These are phyloP conservation scores for Drosophila tani DNA, from an alignment of 1,140 invertebrate species.

Conservation along the genomic window DNA sequence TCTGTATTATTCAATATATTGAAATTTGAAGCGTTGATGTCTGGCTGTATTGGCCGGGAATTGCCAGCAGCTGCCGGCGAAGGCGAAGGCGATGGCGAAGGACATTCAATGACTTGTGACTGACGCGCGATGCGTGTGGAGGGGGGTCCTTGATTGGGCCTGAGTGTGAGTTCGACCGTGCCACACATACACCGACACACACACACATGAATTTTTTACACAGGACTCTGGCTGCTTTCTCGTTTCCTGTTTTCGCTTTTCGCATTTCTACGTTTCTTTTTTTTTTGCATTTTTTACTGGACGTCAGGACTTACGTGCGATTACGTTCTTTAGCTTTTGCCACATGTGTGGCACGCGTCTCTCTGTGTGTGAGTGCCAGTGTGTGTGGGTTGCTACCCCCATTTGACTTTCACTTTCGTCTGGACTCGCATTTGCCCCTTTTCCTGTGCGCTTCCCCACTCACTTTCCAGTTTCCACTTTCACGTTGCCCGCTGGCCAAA, in stretches of 20 bases:
- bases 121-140: conserved; percentile 33
- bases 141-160: conserved; percentile 19
- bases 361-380: conserved; percentile 9
- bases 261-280: conserved; percentile 20
- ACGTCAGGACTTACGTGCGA: conserved; percentile 78
- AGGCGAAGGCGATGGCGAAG: conserved; percentile 35
- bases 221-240: conserved; percentile 52
- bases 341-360: conserved; percentile 49
- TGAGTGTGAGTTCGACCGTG: conserved; percentile 55
- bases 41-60: conserved; percentile 47
- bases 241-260: conserved; percentile 68
- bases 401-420: conserved; percentile 76
- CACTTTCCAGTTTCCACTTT: conserved; percentile 32
- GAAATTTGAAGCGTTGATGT: conserved; percentile 59
- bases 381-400: conserved; percentile 63
- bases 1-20: conserved; percentile 65
- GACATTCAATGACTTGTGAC: conserved; percentile 61
- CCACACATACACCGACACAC: conserved; percentile 35
- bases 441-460: conserved; percentile 1
- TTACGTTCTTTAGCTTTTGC: conserved; percentile 72
- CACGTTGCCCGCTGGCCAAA: conserved; percentile 57
- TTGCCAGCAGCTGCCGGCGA: conserved; percentile 70
- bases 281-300: conserved; percentile 80
- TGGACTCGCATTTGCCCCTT: conserved; percentile 59
- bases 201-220: conserved; percentile 75